phyloP scores from a whole-genome alignment of 2,888 invertebrate species.

The Andrena camellia region DNA sequence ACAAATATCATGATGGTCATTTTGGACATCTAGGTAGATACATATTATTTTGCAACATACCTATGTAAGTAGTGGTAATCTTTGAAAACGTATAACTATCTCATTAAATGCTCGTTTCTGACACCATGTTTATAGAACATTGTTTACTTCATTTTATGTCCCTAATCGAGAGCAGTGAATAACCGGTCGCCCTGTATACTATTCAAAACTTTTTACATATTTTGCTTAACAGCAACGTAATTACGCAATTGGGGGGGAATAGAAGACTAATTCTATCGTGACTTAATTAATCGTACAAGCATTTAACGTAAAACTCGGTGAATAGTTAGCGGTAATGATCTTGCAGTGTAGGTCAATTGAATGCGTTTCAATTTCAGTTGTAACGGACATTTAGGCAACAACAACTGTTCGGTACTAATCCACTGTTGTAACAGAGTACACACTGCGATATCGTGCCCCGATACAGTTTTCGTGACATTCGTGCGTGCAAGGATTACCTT shows the following conservation, averaged over 20 bases:
- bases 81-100: too few relatives aligned
- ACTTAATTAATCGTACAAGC: not conserved
- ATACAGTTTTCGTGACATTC: conserved; percentile 37
- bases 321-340: conserved; percentile 4
- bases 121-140: too few relatives aligned
- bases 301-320: not conserved
- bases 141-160: too few relatives aligned
- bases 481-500: conserved; percentile 63
- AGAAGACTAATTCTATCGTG: not conserved
- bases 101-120: too few relatives aligned
- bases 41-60: too few relatives aligned
- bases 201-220: too few relatives aligned
- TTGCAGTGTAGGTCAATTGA: conserved; percentile 30
- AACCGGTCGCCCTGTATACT: too few relatives aligned
- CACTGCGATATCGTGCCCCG: conserved; percentile 11
- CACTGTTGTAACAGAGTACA: not conserved
- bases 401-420: conserved; percentile 39
- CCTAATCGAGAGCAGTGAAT: too few relatives aligned
- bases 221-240: too few relatives aligned
- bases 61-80: too few relatives aligned
- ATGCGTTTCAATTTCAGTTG: conserved; percentile 48
- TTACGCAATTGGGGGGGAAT: not conserved
- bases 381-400: conserved; percentile 19
- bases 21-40: too few relatives aligned
- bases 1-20: too few relatives aligned